These are phyloP conservation scores for Capreolus pygargus DNA, from an alignment of 2,113 vertebrate species.

Conservation along the genomic window DNA sequence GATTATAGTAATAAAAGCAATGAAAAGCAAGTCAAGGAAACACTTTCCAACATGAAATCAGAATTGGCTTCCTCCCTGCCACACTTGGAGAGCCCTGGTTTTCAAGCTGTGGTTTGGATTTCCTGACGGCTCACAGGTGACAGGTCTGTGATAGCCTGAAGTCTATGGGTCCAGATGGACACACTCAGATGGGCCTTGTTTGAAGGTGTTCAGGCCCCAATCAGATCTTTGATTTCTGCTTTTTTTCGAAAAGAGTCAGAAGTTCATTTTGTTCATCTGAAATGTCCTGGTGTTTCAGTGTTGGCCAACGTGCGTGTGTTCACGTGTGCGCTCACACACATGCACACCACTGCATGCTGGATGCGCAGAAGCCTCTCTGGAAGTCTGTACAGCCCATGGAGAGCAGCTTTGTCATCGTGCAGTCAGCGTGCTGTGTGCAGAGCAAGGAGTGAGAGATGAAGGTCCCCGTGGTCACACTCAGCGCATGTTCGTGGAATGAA, in stretches of 20 bases:
- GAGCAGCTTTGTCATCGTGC: not conserved
- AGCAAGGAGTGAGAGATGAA: not conserved
- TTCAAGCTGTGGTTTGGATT: not conserved
- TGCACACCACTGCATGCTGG: accelerated
- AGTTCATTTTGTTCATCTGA: not conserved
- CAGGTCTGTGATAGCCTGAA: not conserved
- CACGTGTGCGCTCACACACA: accelerated
- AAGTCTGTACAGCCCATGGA: accelerated
- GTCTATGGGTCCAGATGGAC: accelerated
- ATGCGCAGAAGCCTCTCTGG: not conserved
- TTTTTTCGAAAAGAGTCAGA: not conserved
- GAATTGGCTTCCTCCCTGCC: not conserved
- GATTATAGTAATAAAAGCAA: not conserved
- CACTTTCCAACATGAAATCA: not conserved
- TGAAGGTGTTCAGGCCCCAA: not conserved
- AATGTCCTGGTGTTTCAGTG: not conserved
- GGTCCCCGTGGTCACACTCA: accelerated
- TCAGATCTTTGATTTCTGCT: not conserved
- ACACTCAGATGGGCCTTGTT: not conserved
- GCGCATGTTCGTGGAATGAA: accelerated
- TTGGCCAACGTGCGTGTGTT: not conserved
- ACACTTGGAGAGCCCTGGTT: too few species aligned
- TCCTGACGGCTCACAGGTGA: accelerated
- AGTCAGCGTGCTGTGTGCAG: not conserved
- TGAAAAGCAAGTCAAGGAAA: not conserved